Conservation (phyloP, 2,888 invertebrate genomes). For the Chrysina gloriosa region DNA sequence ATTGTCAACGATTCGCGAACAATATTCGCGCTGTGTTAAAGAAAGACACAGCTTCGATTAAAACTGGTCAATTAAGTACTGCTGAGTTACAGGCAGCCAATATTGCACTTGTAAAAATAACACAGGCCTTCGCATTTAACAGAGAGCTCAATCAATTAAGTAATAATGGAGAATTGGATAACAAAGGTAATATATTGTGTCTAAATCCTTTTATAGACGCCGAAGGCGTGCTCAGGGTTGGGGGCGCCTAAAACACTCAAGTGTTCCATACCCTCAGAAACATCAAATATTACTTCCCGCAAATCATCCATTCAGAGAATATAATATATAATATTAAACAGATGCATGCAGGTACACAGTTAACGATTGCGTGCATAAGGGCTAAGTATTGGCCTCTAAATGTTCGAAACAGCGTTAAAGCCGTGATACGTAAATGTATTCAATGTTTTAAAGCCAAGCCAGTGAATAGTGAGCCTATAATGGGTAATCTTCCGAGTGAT, state of each 20-base stretch:
- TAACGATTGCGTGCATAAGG: neutral
- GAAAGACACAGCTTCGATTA: too few species aligned
- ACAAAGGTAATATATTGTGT: slow-evolving; percentile 13
- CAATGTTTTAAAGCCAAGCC: neutral
- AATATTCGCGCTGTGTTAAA: too few species aligned
- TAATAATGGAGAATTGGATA: neutral
- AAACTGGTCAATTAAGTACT: too few species aligned
- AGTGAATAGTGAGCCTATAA: neutral
- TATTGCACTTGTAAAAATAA: neutral
- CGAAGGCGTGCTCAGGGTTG: slow-evolving; percentile 51
- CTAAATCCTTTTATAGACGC: slow-evolving; percentile 47
- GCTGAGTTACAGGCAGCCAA: too few species aligned
- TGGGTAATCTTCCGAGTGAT: slow-evolving; percentile 1
- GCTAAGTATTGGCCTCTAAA: neutral
- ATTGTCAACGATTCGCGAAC: too few species aligned
- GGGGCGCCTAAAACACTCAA: slow-evolving; percentile 49
- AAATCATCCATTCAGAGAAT: slow-evolving; percentile 41
- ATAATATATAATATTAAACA: slow-evolving; percentile 20
- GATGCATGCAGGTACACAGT: slow-evolving; percentile 17
- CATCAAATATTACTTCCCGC: slow-evolving; percentile 51
- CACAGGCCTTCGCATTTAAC: slow-evolving; percentile 20
- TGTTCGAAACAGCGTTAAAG: neutral
- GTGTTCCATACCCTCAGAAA: slow-evolving; percentile 43
- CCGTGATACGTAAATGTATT: neutral
- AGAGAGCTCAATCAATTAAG: neutral